Evolutionary conservation across 2,113 vertebrate species (phyloP).

Genomic region (Muntiacus reevesi): DNA sequence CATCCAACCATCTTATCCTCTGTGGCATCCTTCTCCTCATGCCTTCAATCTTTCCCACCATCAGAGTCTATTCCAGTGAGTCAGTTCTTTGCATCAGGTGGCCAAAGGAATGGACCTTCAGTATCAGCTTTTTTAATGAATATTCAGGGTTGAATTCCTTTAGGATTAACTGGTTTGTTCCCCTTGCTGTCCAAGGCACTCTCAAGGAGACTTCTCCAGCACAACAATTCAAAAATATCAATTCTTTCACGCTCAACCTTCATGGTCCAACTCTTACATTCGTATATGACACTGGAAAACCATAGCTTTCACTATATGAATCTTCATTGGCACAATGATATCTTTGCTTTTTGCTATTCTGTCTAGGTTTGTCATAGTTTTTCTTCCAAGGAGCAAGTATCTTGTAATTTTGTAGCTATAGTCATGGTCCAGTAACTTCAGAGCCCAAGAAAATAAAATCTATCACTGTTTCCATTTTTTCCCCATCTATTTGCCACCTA

Average conservation of each 20-base stretch:
- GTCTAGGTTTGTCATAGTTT: background rate
- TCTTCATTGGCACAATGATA: background rate
- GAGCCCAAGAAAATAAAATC: background rate
- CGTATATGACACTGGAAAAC: background rate
- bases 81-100: background rate
- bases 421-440: background rate
- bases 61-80: background rate
- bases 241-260: fast-evolving
- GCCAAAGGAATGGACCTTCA: background rate
- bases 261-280: background rate
- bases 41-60: background rate
- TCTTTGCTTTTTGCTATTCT: background rate
- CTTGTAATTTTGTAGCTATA: background rate
- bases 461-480: background rate
- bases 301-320: background rate
- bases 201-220: background rate
- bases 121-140: background rate
- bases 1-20: background rate
- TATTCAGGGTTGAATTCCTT: background rate
- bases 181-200: background rate
- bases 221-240: background rate
- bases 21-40: background rate
- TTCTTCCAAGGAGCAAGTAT: background rate
- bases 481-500: background rate
- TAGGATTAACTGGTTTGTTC: background rate